Evolutionary conservation across 2,888 invertebrate species (phyloP).

Genomic region (Proisotoma minuta): DNA sequence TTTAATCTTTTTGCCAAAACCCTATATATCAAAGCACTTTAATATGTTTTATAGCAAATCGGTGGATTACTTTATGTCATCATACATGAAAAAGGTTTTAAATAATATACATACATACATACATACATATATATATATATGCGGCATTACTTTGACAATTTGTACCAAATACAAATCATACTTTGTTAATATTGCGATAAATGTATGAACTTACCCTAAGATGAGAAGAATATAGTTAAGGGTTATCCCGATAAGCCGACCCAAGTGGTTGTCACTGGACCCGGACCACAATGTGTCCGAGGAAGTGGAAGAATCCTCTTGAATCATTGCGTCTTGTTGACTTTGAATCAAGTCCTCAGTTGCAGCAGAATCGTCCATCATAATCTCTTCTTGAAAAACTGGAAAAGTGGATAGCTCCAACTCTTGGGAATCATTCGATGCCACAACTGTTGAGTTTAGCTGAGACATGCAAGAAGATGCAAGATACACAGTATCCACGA

Average conservation of each 20-base stretch:
- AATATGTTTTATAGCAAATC: too few relatives aligned
- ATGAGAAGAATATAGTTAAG: slow-evolving; percentile 44
- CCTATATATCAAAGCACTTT: too few relatives aligned
- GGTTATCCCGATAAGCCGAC: slow-evolving; percentile 37
- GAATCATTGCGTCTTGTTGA: background rate
- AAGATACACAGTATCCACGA: slow-evolving; percentile 32
- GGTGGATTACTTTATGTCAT: too few relatives aligned
- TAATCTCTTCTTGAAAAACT: background rate
- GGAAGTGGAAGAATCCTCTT: slow-evolving; percentile 19
- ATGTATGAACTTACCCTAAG: slow-evolving; percentile 34
- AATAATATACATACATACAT: background rate
- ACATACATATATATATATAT: too few relatives aligned
- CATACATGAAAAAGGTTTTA: too few relatives aligned
- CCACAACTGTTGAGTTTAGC: background rate
- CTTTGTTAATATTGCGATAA: too few relatives aligned
- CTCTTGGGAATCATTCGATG: too few relatives aligned
- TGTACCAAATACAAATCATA: too few relatives aligned
- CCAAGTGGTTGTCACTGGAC: slow-evolving; percentile 29
- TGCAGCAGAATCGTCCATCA: background rate
- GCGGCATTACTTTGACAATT: too few relatives aligned
- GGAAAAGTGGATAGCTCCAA: background rate
- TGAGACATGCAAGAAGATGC: slow-evolving; percentile 3
- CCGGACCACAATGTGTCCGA: slow-evolving; percentile 18
- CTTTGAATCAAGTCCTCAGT: background rate
- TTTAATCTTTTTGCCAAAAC: too few relatives aligned